These are phyloP conservation scores for Merops nubicus DNA, from an alignment of 2,113 vertebrate genomes.

Conservation along the genomic window DNA sequence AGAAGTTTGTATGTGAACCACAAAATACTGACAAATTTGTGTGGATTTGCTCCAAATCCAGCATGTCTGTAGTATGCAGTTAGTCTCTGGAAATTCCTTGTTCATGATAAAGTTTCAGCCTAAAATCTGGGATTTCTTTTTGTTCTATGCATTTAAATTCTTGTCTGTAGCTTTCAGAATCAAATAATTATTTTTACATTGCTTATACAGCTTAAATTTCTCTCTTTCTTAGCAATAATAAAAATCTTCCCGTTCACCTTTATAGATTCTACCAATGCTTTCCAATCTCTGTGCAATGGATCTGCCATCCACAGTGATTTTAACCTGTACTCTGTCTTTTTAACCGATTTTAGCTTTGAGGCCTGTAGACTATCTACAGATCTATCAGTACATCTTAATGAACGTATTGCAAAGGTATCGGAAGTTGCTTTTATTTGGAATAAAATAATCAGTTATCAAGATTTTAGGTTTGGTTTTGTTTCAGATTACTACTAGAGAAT, in stretches of 20 bases:
- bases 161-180: background rate
- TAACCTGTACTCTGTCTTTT: background rate
- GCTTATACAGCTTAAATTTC: slow-evolving; percentile 2
- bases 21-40: background rate
- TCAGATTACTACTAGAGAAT: background rate
- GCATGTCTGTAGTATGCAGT: background rate
- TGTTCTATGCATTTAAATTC: background rate
- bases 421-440: background rate
- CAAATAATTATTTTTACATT: background rate
- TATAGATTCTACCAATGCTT: background rate
- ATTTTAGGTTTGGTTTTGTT: background rate
- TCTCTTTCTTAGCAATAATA: background rate
- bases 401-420: background rate
- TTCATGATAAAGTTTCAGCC: background rate
- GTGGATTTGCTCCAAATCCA: background rate
- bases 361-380: background rate
- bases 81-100: background rate
- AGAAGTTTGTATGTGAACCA: background rate
- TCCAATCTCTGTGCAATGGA: background rate
- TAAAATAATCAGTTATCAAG: background rate
- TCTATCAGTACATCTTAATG: background rate
- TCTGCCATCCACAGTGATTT: background rate
- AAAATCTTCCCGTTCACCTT: background rate
- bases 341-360: background rate
- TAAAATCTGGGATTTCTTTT: background rate